Evolutionary conservation across 1,140 invertebrate species (phyloP).

Genomic region (Scaptomyza hsui): DNA sequence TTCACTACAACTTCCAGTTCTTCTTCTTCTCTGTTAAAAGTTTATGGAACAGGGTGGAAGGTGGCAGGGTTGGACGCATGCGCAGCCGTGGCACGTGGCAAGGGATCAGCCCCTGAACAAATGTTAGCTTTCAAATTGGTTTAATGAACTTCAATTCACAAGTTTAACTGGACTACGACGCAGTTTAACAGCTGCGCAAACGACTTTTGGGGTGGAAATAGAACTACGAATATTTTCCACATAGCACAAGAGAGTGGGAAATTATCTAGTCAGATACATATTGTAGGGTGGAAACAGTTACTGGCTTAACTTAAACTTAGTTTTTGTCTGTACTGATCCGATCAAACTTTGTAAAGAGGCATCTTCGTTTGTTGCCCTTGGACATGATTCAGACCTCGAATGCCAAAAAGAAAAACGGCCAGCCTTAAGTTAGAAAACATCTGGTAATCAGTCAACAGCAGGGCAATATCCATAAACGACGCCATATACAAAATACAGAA

Average conservation of each 20-base stretch:
- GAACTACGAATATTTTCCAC: neutral
- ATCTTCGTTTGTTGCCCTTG: neutral
- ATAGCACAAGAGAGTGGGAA: neutral
- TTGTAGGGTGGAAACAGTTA: neutral
- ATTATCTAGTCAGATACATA: no score
- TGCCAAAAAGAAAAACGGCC: conserved; percentile 9
- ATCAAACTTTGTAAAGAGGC: neutral
- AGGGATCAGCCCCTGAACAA: conserved; percentile 24
- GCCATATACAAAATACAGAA: neutral
- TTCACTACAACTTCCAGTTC: neutral
- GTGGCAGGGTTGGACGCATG: conserved; percentile 40
- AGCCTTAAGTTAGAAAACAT: conserved; percentile 69
- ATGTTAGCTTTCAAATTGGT: conserved; percentile 70
- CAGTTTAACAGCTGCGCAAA: conserved; percentile 48
- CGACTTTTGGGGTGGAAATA: conserved; percentile 41
- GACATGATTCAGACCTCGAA: conserved; percentile 21
- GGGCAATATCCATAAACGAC: conserved; percentile 13
- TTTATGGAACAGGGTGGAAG: neutral
- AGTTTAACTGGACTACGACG: conserved; percentile 7
- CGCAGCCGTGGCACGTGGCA: conserved; percentile 49
- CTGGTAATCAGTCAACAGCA: conserved; percentile 68
- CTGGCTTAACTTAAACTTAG: neutral
- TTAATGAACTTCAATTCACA: conserved; percentile 50
- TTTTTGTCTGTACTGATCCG: neutral
- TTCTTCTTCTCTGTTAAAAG: neutral